Evolutionary conservation across 53 echinoderm and acorn worm species (phyloP).

Genomic region (Echinometra lucunter): DNA sequence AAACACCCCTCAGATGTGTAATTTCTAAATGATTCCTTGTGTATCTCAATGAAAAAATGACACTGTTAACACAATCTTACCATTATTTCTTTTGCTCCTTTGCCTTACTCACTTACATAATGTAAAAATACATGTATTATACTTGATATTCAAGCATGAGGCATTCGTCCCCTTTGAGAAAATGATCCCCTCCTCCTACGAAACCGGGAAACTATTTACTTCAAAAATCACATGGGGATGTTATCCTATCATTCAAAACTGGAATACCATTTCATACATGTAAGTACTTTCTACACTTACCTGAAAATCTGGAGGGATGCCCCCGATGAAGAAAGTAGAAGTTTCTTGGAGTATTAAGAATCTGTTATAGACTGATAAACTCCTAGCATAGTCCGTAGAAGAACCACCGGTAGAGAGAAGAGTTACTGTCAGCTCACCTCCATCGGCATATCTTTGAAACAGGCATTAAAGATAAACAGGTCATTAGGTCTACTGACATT

Average conservation of each 20-base stretch:
- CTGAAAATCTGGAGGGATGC: constrained; percentile 80
- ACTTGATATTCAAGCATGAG: too few species aligned
- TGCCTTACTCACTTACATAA: too few species aligned
- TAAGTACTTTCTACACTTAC: constrained; percentile 54
- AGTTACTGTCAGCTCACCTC: constrained; percentile 89
- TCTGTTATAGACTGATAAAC: constrained; percentile 76
- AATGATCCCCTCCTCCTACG: too few species aligned
- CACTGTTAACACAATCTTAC: too few species aligned
- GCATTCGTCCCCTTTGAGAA: too few species aligned
- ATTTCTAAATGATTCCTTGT: too few species aligned
- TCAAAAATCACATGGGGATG: background rate
- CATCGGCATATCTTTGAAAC: constrained; percentile 83
- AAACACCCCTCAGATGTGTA: too few species aligned
- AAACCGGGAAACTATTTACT: too few species aligned
- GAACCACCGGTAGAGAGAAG: constrained; percentile 90
- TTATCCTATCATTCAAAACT: background rate
- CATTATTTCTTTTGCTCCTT: too few species aligned
- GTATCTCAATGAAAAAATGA: too few species aligned
- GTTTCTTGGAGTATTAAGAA: constrained; percentile 73
- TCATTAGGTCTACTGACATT: background rate
- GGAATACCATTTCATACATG: background rate
- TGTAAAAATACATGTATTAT: too few species aligned
- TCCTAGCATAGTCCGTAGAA: constrained; percentile 76
- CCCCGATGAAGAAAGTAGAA: constrained; percentile 83
- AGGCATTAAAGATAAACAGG: background rate